Evolutionary conservation across 2,888 invertebrate genomes (phyloP).

Genomic region (Salticus scenicus): DNA sequence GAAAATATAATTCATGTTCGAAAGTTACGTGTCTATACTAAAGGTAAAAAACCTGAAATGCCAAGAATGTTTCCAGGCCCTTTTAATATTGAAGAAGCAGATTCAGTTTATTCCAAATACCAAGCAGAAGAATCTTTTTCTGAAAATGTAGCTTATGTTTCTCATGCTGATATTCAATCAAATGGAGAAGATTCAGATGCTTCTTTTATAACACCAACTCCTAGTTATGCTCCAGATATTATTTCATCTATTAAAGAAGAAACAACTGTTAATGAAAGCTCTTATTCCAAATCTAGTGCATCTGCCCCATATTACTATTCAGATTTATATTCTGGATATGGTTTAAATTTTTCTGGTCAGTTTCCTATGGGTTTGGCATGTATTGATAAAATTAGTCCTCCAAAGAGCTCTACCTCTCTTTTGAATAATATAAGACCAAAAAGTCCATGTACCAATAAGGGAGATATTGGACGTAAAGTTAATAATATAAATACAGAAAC

Average conservation of each 20-base stretch:
- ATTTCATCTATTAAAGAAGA: slow-evolving; percentile 41
- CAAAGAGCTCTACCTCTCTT: slow-evolving; percentile 44
- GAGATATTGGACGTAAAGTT: slow-evolving; percentile 72
- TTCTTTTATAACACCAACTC: background rate
- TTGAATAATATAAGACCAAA: slow-evolving; percentile 70
- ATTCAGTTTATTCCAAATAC: background rate
- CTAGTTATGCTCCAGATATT: slow-evolving; percentile 51
- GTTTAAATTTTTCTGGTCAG: slow-evolving; percentile 35
- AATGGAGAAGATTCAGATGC: too few species aligned
- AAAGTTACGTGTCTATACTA: slow-evolving; percentile 69
- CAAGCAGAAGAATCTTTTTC: slow-evolving; percentile 30
- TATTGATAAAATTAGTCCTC: slow-evolving; percentile 58
- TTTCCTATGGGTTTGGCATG: slow-evolving; percentile 73
- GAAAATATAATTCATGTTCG: slow-evolving; percentile 48
- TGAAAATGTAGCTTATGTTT: slow-evolving; percentile 42
- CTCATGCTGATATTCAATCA: background rate
- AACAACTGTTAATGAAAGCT: slow-evolving; percentile 37
- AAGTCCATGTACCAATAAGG: slow-evolving; percentile 64
- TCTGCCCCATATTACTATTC: slow-evolving; percentile 88
- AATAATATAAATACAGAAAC: slow-evolving; percentile 69
- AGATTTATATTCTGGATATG: slow-evolving; percentile 78
- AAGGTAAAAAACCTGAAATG: slow-evolving; percentile 66
- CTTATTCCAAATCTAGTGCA: slow-evolving; percentile 51
- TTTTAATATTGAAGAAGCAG: slow-evolving; percentile 53
- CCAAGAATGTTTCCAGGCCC: slow-evolving; percentile 56